Conservation (phyloP, 2,113 vertebrate genomes). For the Paralichthys olivaceus region DNA sequence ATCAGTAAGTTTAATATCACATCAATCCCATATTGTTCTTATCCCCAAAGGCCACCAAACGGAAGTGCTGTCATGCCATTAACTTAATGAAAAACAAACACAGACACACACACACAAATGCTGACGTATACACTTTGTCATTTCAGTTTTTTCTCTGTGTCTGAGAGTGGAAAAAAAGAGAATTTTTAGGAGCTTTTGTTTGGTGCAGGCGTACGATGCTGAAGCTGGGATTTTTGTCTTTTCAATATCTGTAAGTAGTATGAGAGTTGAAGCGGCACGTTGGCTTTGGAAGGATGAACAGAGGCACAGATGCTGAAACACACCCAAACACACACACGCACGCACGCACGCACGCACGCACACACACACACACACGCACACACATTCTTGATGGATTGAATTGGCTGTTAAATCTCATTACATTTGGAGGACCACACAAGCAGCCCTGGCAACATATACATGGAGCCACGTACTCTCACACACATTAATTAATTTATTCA, state of each 20-base stretch:
- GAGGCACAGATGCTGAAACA: constrained; percentile 5
- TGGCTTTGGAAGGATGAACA: constrained; percentile 20
- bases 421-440: constrained; percentile 22
- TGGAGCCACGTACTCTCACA: constrained; percentile 4
- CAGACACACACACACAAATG: constrained; percentile 2
- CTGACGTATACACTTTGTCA: constrained; percentile 1
- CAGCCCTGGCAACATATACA: constrained; percentile 33
- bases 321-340: neutral
- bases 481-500: neutral
- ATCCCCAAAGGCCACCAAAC: constrained; percentile 18
- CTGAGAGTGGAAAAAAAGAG: constrained; percentile 2
- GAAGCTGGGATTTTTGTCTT: constrained; percentile 33
- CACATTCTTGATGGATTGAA: constrained; percentile 62
- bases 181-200: constrained; percentile 42
- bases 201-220: constrained; percentile 31
- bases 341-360: neutral
- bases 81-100: constrained; percentile 68
- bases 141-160: constrained; percentile 26
- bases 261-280: constrained; percentile 49
- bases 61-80: constrained; percentile 59
- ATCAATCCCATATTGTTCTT: neutral
- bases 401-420: constrained; percentile 76
- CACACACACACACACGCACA: neutral
- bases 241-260: constrained; percentile 71
- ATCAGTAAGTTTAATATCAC: constrained; percentile 7